phyloP scores from a whole-genome alignment of 2,113 vertebrate genomes.

The Sinocyclocheilus anophthalmus region DNA sequence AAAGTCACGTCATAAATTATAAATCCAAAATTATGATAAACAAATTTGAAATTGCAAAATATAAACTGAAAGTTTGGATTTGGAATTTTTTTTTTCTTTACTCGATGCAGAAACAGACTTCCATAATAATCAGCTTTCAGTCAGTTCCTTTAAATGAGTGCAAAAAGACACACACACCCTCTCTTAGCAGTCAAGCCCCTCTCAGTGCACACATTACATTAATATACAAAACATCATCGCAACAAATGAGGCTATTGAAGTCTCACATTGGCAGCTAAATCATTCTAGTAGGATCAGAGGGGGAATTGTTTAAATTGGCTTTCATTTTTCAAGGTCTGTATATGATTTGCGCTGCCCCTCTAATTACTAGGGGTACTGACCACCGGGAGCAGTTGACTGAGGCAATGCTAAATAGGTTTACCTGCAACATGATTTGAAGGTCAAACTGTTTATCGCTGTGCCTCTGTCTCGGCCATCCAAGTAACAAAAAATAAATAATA shows the following conservation, averaged over 20 bases:
- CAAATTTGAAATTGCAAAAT: background rate
- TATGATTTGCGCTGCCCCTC: constrained; percentile 37
- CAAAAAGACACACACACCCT: constrained; percentile 32
- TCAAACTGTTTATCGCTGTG: constrained; percentile 36
- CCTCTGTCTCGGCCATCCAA: background rate
- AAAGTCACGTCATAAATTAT: background rate
- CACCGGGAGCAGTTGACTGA: constrained; percentile 54
- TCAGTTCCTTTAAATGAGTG: background rate
- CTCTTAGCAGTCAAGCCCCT: constrained; percentile 20
- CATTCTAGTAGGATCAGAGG: constrained; percentile 46
- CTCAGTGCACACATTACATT: constrained; percentile 33
- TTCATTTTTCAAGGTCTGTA: constrained; percentile 54
- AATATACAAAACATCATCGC: constrained; percentile 27
- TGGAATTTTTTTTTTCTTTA: background rate
- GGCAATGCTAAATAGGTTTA: constrained; percentile 50
- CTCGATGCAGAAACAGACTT: background rate
- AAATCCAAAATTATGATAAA: background rate
- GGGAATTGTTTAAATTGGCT: constrained; percentile 51
- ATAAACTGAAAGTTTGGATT: background rate
- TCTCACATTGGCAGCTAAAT: constrained; percentile 51
- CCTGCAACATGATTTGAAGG: constrained; percentile 49
- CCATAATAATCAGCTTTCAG: background rate
- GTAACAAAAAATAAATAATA: background rate
- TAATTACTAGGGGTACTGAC: constrained; percentile 51
- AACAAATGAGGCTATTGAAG: constrained; percentile 47